These are phyloP conservation scores for Drosophila nr. perissopoda DNA, from an alignment of 2,888 invertebrate genomes.

Conservation along the genomic window DNA sequence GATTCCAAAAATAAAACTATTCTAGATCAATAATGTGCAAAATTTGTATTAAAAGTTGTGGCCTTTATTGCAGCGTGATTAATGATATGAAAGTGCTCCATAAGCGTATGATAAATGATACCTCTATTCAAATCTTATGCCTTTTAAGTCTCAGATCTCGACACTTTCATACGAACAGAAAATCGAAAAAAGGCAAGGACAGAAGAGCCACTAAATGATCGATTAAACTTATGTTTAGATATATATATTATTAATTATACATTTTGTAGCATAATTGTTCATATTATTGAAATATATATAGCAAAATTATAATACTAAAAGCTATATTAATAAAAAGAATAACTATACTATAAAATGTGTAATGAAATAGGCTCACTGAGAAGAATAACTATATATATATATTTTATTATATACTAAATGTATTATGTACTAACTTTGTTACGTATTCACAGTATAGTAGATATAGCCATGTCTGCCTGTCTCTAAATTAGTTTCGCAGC, in stretches of 20 bases:
- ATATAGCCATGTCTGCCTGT: background rate
- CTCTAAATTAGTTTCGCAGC: background rate
- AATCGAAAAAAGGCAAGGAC: background rate
- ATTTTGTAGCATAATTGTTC: background rate
- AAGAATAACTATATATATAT: background rate
- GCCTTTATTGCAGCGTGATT: background rate
- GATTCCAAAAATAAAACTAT: background rate
- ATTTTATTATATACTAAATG: background rate
- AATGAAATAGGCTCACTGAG: background rate
- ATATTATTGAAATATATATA: too few species aligned
- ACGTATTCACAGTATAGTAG: background rate
- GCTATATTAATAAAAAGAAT: background rate
- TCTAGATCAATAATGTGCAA: background rate
- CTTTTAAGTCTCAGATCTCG: background rate
- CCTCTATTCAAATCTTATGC: background rate
- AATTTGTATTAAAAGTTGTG: background rate
- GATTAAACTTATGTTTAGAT: background rate
- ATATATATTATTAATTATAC: background rate
- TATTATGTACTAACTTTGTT: background rate
- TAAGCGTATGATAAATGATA: background rate
- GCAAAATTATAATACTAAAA: accelerated
- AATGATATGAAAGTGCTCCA: background rate
- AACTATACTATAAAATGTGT: background rate
- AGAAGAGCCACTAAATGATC: background rate
- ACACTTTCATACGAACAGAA: background rate